phyloP scores from a whole-genome alignment of 2,888 invertebrate genomes.

The Tanytarsus gracilentus region DNA sequence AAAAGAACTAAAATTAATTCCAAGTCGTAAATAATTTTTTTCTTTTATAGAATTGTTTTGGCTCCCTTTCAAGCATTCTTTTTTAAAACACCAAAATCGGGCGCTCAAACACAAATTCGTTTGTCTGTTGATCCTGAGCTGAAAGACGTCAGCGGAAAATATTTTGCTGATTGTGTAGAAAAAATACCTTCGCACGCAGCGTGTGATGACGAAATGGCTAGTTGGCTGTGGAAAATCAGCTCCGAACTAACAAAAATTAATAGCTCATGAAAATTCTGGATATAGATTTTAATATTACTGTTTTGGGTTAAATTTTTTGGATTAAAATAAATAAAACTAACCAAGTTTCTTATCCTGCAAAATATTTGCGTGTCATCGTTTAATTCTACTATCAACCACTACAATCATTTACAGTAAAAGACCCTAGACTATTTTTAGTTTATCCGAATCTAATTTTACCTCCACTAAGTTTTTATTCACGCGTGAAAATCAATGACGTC shows the following conservation, averaged over 20 bases:
- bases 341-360: not conserved
- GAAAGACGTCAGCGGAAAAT: conserved; percentile 36
- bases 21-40: not conserved
- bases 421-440: too few species aligned
- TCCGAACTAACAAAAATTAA: conserved; percentile 34
- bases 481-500: too few species aligned
- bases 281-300: not conserved
- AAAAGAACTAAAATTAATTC: conserved; percentile 37
- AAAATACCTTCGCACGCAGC: conserved; percentile 46
- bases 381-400: too few species aligned
- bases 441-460: too few species aligned
- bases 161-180: conserved; percentile 52
- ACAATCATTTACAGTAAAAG: too few species aligned
- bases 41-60: conserved; percentile 31
- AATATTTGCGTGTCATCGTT: too few species aligned
- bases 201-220: conserved; percentile 47
- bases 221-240: conserved; percentile 52
- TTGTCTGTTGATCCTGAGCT: conserved; percentile 41
- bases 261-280: too few species aligned
- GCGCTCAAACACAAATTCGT: conserved; percentile 41
- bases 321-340: not conserved
- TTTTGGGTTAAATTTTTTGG: not conserved
- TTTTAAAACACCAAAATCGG: conserved; percentile 37
- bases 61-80: not conserved
- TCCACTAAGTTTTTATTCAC: too few species aligned